Evolutionary conservation across 2,113 vertebrate genomes (phyloP).

Genomic region (Rhodinocichla rosea): DNA sequence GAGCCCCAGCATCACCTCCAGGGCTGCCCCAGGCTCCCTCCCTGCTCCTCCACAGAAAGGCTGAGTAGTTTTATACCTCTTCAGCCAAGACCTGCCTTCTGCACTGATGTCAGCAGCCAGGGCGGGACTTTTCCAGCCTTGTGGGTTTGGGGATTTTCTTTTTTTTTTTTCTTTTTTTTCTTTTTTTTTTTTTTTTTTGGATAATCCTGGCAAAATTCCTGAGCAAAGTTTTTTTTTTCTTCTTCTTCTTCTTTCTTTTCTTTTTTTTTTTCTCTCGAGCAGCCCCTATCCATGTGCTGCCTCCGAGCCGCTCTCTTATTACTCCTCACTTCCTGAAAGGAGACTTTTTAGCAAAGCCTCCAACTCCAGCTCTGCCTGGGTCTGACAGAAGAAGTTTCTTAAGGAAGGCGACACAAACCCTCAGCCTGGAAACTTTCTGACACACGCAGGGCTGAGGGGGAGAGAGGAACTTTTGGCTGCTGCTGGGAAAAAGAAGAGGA

Average conservation of each 20-base stretch:
- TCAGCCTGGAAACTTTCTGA: conserved; percentile 59
- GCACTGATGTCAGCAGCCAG: conserved; percentile 65
- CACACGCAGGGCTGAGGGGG: background rate
- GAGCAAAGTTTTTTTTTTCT: background rate
- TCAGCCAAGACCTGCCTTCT: conserved; percentile 57
- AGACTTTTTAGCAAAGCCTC: conserved; percentile 51
- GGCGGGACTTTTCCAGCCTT: conserved; percentile 66
- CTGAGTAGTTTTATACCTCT: background rate
- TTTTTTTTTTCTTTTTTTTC: background rate
- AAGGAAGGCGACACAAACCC: conserved; percentile 40
- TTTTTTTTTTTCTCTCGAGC: background rate
- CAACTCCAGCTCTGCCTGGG: conserved; percentile 2
- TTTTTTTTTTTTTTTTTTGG: background rate
- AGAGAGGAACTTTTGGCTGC: conserved; percentile 30
- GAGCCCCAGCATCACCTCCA: background rate
- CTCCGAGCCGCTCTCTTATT: conserved; percentile 59
- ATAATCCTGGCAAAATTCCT: conserved; percentile 61
- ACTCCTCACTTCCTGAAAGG: conserved; percentile 72
- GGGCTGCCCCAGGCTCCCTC: background rate
- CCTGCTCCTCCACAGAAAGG: background rate
- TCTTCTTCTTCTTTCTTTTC: background rate
- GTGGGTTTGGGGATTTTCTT: conserved; percentile 32
- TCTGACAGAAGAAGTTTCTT: conserved; percentile 60
- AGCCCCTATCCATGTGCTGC: conserved; percentile 62
- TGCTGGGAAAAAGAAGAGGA: background rate